Evolutionary conservation across 2,888 invertebrate genomes (phyloP).

Genomic region (Phytoseiulus persimilis): DNA sequence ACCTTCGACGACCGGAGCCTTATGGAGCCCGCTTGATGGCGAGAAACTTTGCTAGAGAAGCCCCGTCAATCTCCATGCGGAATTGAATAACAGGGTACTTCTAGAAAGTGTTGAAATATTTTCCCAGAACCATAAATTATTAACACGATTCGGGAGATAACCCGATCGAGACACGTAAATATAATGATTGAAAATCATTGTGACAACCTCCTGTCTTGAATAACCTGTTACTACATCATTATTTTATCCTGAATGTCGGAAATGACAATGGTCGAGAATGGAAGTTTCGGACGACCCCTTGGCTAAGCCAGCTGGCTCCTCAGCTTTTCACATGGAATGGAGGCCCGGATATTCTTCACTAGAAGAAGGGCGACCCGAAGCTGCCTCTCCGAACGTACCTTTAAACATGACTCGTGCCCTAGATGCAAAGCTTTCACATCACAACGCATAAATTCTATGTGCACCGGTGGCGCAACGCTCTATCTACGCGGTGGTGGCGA

Average conservation of each 20-base stretch:
- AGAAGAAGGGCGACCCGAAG: not conserved
- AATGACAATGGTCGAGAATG: not conserved
- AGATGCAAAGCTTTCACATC: not conserved
- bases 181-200: not conserved
- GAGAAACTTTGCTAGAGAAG: no score
- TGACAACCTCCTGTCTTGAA: not conserved
- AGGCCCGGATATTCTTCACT: not conserved
- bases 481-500: slow-evolving; percentile 5
- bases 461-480: not conserved
- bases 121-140: not conserved
- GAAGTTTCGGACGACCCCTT: not conserved
- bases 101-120: no score
- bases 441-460: not conserved
- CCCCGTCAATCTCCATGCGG: no score
- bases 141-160: not conserved
- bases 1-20: no score
- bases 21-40: no score
- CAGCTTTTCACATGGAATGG: not conserved
- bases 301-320: not conserved
- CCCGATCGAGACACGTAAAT: not conserved
- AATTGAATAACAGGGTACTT: no score
- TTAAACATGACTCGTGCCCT: not conserved
- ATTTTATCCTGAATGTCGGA: not conserved
- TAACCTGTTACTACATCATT: not conserved
- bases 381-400: not conserved